Evolutionary conservation across 2,888 invertebrate species (phyloP), one percentile per base, ranked within the genome.

Genomic region (Drosophila putrida): DNA sequence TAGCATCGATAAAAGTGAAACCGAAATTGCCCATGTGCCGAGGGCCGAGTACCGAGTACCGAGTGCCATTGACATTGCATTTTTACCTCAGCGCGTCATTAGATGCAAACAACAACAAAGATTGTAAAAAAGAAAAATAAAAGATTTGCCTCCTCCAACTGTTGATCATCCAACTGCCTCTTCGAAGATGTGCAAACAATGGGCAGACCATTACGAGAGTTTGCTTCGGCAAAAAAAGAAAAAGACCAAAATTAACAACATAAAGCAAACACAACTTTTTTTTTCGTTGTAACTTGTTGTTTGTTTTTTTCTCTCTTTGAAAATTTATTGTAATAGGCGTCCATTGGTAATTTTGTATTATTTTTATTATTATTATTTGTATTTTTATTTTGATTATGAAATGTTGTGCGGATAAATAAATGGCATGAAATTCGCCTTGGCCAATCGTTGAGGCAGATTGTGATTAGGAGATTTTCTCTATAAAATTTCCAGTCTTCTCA

Each of bases 31-130:
- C 82, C 66, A 69, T 74, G 74, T 69, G 55, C 62, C 69, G 36
- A 33, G 49, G 46, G 8, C 31, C 8, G 9, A 31, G 31, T 6
- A 36, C 44, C 47, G 47, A 73, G 50, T 73, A 49, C 68, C 64
- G 78, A 78, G 71, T 90, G 89, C 90, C 89, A 89, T 89, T 89
- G 89, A 89, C 89, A 90, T 90, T 90, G 90, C 85, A 89, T 79
- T 87, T 89, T 89, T 84, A 77, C 78, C 85, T 75, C 82, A 64
- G 60, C 66, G 75, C 69, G 72, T 80, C 82, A 80, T 88, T 83
- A 81, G 77, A 86, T 74, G 71, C 71, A 81, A 89, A 81, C 73
- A 80, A 75, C 51, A 78, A 55, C 69, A 63, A 51, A 41, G 59
- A 53, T 27, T 64, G 10, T 59, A 61, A 64, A 47, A 65, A 38